Evolutionary conservation across 2,113 vertebrate species (phyloP), one percentile per base, ranked within the genome.

Genomic region (Oncorhynchus mykiss): DNA sequence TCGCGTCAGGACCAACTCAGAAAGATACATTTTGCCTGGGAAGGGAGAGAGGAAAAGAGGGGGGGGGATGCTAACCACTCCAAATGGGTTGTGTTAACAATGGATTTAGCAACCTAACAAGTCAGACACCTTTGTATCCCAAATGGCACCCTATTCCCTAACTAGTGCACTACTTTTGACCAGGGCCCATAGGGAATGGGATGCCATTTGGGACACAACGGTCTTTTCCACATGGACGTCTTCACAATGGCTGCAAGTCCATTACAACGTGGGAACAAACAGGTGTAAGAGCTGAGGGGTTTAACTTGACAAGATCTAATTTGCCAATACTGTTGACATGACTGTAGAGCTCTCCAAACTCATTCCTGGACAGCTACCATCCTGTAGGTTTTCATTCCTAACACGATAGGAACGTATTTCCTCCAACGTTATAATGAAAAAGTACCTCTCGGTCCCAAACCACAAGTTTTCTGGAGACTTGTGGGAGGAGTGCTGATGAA

Each of bases 1-100:
- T 80, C 8, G 79, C 69, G 62, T 77, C 65, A 1, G 67, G 86
- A 75, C 67, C 5, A 45, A 65, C 25, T 39, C 31, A 24, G 62
- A 71, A 71, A 49, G 45, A 22, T 51, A 54, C 34, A 24, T 29
- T 62, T 45, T 45, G 39, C 39, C 39, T 45, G 34, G 34, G 34
- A 8, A 39, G 34, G 34, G 34, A 39, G 34, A 39, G 1, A 39
- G 7, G 34, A 39, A 8, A 39, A 8, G 25, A 12, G 4, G 3
- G 16, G 45, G 45, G 3, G 54, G 45, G 81, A 72, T n/a, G 75
- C 54, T 57, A 54, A 79, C 20, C 0, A 71, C 51, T 11, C 4
- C 24, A 12, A 49, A 71, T 22, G 20, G 9, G 14, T 60, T 22
- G n/a, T 65, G 48, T 45, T 45, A 45, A 45, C 39, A 45, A 2